Evolutionary conservation across 2,113 vertebrate genomes (phyloP).

Genomic region (Cromileptes altivelis): DNA sequence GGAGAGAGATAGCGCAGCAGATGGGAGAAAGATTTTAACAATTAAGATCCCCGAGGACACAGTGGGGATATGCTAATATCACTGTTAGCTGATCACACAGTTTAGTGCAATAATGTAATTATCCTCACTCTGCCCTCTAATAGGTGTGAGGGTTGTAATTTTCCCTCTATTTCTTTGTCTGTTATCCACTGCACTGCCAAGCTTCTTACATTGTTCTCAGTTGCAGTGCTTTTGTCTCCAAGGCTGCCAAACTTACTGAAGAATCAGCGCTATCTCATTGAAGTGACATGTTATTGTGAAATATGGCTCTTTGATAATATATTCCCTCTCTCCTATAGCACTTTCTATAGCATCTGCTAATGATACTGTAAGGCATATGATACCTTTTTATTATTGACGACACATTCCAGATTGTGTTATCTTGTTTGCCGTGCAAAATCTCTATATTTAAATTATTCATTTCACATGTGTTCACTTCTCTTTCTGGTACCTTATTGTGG

Average conservation of each 20-base stretch:
- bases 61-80: constrained; percentile 39
- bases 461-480: constrained; percentile 8
- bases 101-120: constrained; percentile 61
- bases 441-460: neutral
- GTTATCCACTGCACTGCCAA: constrained; percentile 23
- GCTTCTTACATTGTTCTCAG: constrained; percentile 30
- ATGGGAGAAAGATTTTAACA: constrained; percentile 9
- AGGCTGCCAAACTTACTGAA: constrained; percentile 7
- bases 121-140: constrained; percentile 48
- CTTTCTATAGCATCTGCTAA: constrained; percentile 3
- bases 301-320: constrained; percentile 14
- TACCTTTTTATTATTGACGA: neutral
- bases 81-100: constrained; percentile 48
- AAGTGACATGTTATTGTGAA: constrained; percentile 3
- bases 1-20: neutral
- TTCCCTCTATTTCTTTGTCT: constrained; percentile 27
- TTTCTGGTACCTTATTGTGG: neutral
- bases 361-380: neutral
- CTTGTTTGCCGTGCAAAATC: neutral
- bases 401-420: constrained; percentile 2
- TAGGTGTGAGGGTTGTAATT: constrained; percentile 50
- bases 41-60: constrained; percentile 8
- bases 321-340: neutral
- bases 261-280: constrained; percentile 3
- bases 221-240: constrained; percentile 14